Evolutionary conservation across 2,888 invertebrate species (phyloP), one percentile per base, ranked within the genome.

Genomic region (Leptopilina syphax): DNA sequence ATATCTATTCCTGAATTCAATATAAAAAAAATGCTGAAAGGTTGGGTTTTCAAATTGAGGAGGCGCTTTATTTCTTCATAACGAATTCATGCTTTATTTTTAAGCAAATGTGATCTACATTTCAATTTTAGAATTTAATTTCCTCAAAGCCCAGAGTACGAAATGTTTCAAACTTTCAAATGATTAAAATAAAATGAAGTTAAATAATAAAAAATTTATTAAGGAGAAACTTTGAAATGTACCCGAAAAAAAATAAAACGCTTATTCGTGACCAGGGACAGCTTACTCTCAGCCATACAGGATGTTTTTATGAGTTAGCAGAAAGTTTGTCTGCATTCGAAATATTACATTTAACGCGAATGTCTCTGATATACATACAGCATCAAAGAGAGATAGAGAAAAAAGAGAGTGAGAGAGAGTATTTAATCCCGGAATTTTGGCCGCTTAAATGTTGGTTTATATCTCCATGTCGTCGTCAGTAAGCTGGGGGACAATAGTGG

Each of bases 401-500:
- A 34, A 34, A 34, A 44, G 44, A 44, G 44, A 44, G 44, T 8
- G 44, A 44, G 44, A 76, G 34, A 76, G 34, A 12, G 77, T 80
- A 80, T 80, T 80, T 82, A 88, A 89, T 88, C 84, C 85, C 79
- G 68, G 83, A 84, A 84, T 87, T 87, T 81, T 83, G 80, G 80
- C 82, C 81, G 82, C 82, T 84, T 83, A 84, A 83, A 83, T 79
- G 70, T 54, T 81, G 81, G 86, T 85, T 88, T 85, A 86, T 85
- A 84, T 83, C 44, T 44, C 84, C 82, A 81, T 86, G 84, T 86
- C 44, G 85, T 50, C 9, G 77, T 83, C 68, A 77, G 68, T 86
- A 86, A 88, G 88, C 86, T 82, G 81, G 83, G 83, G 86, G 86
- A 89, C 89, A 89, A 89, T 88, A 84, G 84, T 82, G 47, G 78